Conservation (phyloP, 2,797 vertebrate species). For the Xiphophorus birchmanni region DNA sequence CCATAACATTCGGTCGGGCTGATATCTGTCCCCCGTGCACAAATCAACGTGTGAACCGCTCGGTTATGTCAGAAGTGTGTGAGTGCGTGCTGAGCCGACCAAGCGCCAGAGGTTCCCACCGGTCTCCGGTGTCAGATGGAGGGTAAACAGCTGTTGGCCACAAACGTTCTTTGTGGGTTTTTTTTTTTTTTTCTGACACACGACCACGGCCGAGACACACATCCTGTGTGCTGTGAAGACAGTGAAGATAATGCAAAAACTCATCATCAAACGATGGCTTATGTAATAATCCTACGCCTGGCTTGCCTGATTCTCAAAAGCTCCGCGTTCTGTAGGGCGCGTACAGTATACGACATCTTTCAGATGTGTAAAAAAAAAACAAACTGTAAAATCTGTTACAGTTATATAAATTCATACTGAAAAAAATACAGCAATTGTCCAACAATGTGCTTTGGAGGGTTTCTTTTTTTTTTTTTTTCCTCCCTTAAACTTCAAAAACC, state of each 20-base stretch:
- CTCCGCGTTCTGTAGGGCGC: slow-evolving; percentile 22
- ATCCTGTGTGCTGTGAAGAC: slow-evolving; percentile 19
- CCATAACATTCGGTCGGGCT: slow-evolving; percentile 66
- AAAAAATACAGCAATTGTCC: background rate
- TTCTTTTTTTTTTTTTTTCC: background rate
- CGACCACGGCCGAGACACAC: background rate
- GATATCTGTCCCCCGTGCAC: slow-evolving; percentile 47
- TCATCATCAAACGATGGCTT: slow-evolving; percentile 43
- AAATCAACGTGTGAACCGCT: slow-evolving; percentile 19
- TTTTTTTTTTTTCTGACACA: slow-evolving; percentile 12
- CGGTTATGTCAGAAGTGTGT: slow-evolving; percentile 21
- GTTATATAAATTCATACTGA: background rate
- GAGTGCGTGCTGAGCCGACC: slow-evolving; percentile 35
- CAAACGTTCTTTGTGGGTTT: slow-evolving; percentile 33
- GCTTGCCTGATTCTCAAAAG: slow-evolving; percentile 36
- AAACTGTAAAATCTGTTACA: background rate
- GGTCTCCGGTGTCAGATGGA: slow-evolving; percentile 62
- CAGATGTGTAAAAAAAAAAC: background rate
- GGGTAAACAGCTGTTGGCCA: slow-evolving; percentile 65
- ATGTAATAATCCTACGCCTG: slow-evolving; percentile 28
- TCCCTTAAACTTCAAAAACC: slow-evolving; percentile 3
- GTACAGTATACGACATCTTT: background rate
- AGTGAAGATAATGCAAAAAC: slow-evolving; percentile 41
- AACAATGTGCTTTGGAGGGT: background rate
- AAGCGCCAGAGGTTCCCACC: slow-evolving; percentile 62